Base-by-base conservation (phyloP, 2,888 invertebrate species). In the Rotaria macrura region DNA sequence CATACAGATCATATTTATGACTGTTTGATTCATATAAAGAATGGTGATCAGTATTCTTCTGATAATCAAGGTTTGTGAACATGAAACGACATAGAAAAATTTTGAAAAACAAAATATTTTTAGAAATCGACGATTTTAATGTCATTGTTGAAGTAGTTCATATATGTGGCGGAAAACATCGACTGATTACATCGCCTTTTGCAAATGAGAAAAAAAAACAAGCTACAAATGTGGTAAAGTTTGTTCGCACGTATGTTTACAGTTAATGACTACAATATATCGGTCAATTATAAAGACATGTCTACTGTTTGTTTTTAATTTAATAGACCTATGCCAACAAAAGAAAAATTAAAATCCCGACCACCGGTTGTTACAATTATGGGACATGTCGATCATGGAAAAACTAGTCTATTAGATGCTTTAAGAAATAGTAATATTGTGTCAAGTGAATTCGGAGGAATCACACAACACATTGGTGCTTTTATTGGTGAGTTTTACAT, bases 351-450 rank as follows among this genome's bases (percentile, higher is more conserved):
- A 25, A 92, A 93, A 72, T 93, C 93, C 6, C 93, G 98, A 2
- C 94, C 96, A 25, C 96, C 99, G 0, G 95, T 99, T 1, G 96
- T 97, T 0, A 96, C 98, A 10, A 95, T 99, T 84, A 99, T 99
- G 98, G 99, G 99, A 0, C 99, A 99, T 91, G 97, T 99, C 3
- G 99, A 99, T 92, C 99, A 99, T 92, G 99, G 99, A 7, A 98
- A 99, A 93, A 99, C 99, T 5, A 98, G 98, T 0, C 92, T 99
- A 9, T 91, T 99, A 10, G 98, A 98, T 91, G 93, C 95, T 0
- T 91, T 98, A 52, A 92, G 97, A 85, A 93, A 96, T 88, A 94
- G 96, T 0, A 93, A 94, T 65, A 94, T 98, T 6, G 97, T 96
- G 0, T 94, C 94, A 57, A 93, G 94, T 55, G 99, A 99, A 92